Evolutionary conservation across 92 coral and sea anemone species (phyloP), one percentile per base, ranked within the genome.

Genomic region (Porites divaricata): DNA sequence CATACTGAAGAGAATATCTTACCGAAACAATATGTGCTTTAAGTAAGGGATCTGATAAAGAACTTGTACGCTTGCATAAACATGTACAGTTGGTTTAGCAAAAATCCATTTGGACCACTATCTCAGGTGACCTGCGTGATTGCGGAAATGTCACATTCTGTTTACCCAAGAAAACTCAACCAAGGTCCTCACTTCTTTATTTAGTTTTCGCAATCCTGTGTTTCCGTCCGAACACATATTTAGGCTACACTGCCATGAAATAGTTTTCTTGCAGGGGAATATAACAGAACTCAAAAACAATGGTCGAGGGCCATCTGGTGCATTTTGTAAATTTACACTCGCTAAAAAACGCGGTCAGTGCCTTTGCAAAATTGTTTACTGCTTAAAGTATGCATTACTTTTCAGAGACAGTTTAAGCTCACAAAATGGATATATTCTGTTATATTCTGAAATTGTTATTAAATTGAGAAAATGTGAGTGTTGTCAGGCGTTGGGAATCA

Each of bases 31-130:
- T 51, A 52, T 24, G 24, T 56, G 66, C 21, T 50, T 54, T 26
- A 57, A 45, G 63, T 25, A 57, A 24, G 51, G 68, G 75, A 73
- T 81, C 77, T 85, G 85, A 89, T 86, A 78, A 85, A 89, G 85
- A 85, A 89, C 89, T 85, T 85, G 53, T 56, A 61, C 75, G 92
- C 89, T 89, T 72, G 85, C 64, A 70, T 79, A 85, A 88, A 88
- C 45, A 35, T 35, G 45, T 35, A 35, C 88, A 65, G 53, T 24
- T 2, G 52, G 22, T 77, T 77, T 10, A 45, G 49, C 35, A 77
- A 70, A 59, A 28, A 17, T 20, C 81, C 12, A 22, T 20, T 41
- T 28, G 19, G 57, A 58, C 35, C 71, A 62, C 81, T 77, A 9
- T 45, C 58, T 62, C 13, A 20, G 50, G 70, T 41, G 81, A 62